phyloP scores from a whole-genome alignment of 2,888 invertebrate genomes.

The Netelia inedita region DNA sequence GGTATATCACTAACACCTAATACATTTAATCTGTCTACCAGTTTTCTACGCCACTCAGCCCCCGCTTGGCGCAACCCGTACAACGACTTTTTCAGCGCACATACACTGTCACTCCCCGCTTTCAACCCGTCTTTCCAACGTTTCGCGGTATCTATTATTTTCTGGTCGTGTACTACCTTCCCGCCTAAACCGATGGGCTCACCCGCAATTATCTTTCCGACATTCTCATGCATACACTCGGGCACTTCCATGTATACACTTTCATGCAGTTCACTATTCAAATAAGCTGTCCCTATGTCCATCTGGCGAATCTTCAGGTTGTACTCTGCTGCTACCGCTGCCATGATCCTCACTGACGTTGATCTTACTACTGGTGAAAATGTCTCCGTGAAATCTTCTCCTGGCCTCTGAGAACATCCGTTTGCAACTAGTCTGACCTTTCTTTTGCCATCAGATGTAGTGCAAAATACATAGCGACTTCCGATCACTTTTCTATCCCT shows the following conservation, averaged over 20 bases:
- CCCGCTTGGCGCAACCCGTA: slow-evolving; percentile 43
- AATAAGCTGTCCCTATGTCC: slow-evolving; percentile 55
- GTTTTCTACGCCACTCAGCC: slow-evolving; percentile 28
- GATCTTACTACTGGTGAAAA: slow-evolving; percentile 55
- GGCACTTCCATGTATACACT: slow-evolving; percentile 18
- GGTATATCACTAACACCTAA: slow-evolving; percentile 9
- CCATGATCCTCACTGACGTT: slow-evolving; percentile 48
- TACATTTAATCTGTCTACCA: slow-evolving; percentile 19
- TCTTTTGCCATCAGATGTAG: slow-evolving; percentile 22
- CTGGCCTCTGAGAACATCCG: slow-evolving; percentile 52
- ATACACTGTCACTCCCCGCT: slow-evolving; percentile 25
- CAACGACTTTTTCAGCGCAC: slow-evolving; percentile 41
- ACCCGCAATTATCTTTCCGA: neutral
- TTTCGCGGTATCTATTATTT: slow-evolving; percentile 6
- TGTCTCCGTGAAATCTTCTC: slow-evolving; percentile 54
- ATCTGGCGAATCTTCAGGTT: slow-evolving; percentile 54
- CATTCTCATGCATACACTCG: neutral
- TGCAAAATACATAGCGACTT: slow-evolving; percentile 47
- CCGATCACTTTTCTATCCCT: slow-evolving; percentile 50
- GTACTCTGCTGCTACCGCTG: slow-evolving; percentile 46
- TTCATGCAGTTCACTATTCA: slow-evolving; percentile 57
- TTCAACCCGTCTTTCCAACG: slow-evolving; percentile 32
- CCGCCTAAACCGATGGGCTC: neutral
- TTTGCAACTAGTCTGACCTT: slow-evolving; percentile 53
- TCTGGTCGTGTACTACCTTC: neutral